Percentiles rank a stretch among this genome's conserved stretches.
phyloP scores from a whole-genome alignment of 2,888 invertebrate species.

The Amorpha juglandis region DNA sequence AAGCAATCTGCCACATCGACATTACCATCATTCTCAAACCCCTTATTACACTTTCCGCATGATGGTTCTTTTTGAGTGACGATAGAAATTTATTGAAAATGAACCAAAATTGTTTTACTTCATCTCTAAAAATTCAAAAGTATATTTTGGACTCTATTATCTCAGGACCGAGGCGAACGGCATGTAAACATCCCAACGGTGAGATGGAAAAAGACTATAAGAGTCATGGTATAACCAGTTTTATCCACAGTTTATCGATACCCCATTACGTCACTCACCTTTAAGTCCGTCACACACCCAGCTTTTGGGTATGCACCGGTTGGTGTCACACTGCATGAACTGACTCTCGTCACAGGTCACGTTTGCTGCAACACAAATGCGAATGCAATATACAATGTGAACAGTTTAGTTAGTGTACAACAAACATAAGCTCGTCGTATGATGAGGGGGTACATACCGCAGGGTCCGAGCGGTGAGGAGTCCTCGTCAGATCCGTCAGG shows the following conservation, averaged over 20 bases:
- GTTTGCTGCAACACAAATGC: slow-evolving; percentile 60
- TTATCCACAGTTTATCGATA: too few species aligned
- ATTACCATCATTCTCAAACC: not conserved
- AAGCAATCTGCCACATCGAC: slow-evolving; percentile 83
- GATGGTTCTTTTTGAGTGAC: too few species aligned
- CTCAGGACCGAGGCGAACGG: too few species aligned
- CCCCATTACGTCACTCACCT: slow-evolving; percentile 41
- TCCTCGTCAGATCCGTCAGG: slow-evolving; percentile 90
- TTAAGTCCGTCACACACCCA: slow-evolving; percentile 87
- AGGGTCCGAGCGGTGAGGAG: slow-evolving; percentile 83
- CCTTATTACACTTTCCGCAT: too few species aligned
- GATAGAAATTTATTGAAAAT: too few species aligned
- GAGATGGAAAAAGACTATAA: too few species aligned
- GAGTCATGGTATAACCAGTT: too few species aligned
- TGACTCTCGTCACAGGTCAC: slow-evolving; percentile 78
- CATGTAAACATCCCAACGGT: too few species aligned
- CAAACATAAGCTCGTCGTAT: not conserved
- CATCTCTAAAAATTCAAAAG: too few species aligned
- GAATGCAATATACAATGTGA: not conserved
- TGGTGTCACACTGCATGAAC: slow-evolving; percentile 86
- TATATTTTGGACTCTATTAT: too few species aligned
- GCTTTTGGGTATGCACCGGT: slow-evolving; percentile 86
- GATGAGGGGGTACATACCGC: slow-evolving; percentile 64
- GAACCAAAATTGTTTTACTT: too few species aligned
- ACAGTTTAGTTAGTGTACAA: not conserved